Evolutionary conservation across 2,113 vertebrate species (phyloP).

Genomic region (Fregata magnificens): DNA sequence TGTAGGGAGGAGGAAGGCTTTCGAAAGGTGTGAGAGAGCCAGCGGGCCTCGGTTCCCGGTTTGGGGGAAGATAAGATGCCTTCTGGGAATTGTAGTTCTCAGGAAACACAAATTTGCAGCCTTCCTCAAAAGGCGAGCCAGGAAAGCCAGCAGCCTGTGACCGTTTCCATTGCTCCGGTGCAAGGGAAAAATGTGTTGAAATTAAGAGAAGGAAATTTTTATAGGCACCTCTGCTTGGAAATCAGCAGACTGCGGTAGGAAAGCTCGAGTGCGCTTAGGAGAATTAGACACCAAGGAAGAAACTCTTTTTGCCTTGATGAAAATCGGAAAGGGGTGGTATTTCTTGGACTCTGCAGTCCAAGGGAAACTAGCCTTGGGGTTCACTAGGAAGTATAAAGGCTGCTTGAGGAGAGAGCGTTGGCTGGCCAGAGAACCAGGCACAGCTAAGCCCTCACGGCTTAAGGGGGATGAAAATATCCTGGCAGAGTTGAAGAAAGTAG

Average conservation of each 20-base stretch:
- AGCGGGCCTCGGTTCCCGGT: rapidly evolving
- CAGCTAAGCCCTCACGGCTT: neutral
- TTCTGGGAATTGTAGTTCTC: constrained; percentile 11
- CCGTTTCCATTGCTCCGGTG: neutral
- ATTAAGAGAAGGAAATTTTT: neutral
- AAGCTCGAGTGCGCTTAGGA: neutral
- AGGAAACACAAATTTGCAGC: neutral
- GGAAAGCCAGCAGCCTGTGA: neutral
- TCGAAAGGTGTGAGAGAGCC: rapidly evolving
- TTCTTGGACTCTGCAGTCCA: neutral
- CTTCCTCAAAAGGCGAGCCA: neutral
- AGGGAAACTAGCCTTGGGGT: neutral
- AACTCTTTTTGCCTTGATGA: neutral
- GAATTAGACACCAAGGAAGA: neutral
- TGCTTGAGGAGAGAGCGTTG: neutral
- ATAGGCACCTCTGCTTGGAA: neutral
- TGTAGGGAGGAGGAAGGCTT: neutral
- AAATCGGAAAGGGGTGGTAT: neutral
- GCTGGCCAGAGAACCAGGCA: neutral
- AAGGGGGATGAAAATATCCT: neutral
- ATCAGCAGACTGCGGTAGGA: neutral
- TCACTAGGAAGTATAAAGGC: neutral
- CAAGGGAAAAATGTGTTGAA: neutral
- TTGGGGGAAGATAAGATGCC: neutral
- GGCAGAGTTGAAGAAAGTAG: neutral